Base-by-base conservation (phyloP, 1,140 invertebrate species). In the Lepidostoma basale region DNA sequence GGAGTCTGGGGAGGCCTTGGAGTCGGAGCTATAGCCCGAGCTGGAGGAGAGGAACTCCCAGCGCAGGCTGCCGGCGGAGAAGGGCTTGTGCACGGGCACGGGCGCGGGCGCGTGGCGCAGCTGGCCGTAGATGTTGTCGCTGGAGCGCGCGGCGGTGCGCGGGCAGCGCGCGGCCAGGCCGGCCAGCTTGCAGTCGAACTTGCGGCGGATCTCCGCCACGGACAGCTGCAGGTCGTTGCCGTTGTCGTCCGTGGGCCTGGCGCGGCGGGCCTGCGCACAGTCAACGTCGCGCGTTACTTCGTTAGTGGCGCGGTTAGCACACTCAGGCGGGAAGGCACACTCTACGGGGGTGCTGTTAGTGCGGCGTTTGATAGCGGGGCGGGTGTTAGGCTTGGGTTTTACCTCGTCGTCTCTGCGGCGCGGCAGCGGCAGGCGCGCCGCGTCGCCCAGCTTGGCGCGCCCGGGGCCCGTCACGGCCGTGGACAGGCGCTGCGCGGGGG, bases 171-270 rank as follows among this genome's bases (percentile, higher is more conserved):
- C 82, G n/a, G 81, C 80, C 0, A 81, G 76, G 12, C 81, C 81
- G 0, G 82, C 76, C 80, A 83, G 83, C 75, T 82, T 83, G 8
- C 76, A 68, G 69, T 83, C 85, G 74, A 86, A 86, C 54, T 80
- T 78, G 69, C 82, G 83, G 25, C 84, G 76, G 64, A 86, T 83
- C 54, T 86, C 85, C 1, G 83, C 83, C 18, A 86, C 84, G 12
- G 84, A 81, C 14, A 82, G 74, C 23, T 72, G 79, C 60, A 84
- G 78, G 63, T 83, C 81, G 73, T 85, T 86, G 8, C 84, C 85
- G 72, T 86, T 85, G 60, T 78, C 83, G 74, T 86, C 85, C 10
- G 70, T 70, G 59, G 67, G 56, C 20, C 30, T 66, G 54, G 69
- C 70, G 36, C 60, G 59, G 23, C 52, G 59, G 14, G 56, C 64